These are phyloP conservation scores for Allophyes oxyacanthae DNA, from an alignment of 2,888 invertebrate species.

Conservation along the genomic window DNA sequence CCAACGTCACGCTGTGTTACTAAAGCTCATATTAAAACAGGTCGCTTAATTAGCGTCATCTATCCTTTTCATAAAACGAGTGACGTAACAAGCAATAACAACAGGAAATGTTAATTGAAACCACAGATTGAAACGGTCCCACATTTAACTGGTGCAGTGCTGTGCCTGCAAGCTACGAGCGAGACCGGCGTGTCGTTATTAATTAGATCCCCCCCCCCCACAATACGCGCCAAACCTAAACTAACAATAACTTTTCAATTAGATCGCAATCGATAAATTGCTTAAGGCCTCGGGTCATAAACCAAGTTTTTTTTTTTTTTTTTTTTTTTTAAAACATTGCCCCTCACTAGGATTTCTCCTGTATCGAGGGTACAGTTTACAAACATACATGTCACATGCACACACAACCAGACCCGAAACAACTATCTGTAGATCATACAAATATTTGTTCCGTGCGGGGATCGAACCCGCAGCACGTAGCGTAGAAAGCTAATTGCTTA, in stretches of 20 bases:
- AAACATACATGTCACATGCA: too few species aligned
- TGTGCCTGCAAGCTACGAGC: slow-evolving; percentile 39
- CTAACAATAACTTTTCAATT: slow-evolving; percentile 64
- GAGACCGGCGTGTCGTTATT: slow-evolving; percentile 35
- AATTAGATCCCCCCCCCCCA: slow-evolving; percentile 50
- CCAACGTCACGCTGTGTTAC: neutral
- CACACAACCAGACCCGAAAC: too few species aligned
- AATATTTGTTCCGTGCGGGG: too few species aligned
- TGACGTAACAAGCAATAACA: slow-evolving; percentile 46
- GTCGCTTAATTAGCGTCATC: slow-evolving; percentile 13
- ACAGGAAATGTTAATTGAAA: slow-evolving; percentile 50
- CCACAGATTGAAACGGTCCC: slow-evolving; percentile 29
- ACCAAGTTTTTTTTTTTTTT: too few species aligned
- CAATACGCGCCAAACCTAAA: slow-evolving; percentile 28
- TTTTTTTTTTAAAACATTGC: too few species aligned
- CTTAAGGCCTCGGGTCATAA: slow-evolving; percentile 24
- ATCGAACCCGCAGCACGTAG: too few species aligned
- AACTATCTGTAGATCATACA: too few species aligned
- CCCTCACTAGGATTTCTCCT: too few species aligned
- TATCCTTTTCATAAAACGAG: slow-evolving; percentile 17
- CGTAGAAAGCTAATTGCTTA: too few species aligned
- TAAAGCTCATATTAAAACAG: neutral
- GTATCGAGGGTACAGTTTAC: too few species aligned
- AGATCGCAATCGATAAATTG: slow-evolving; percentile 40
- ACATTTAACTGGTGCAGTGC: slow-evolving; percentile 39